phyloP scores from a whole-genome alignment of 2,888 invertebrate genomes.

The Orthosia incerta region DNA sequence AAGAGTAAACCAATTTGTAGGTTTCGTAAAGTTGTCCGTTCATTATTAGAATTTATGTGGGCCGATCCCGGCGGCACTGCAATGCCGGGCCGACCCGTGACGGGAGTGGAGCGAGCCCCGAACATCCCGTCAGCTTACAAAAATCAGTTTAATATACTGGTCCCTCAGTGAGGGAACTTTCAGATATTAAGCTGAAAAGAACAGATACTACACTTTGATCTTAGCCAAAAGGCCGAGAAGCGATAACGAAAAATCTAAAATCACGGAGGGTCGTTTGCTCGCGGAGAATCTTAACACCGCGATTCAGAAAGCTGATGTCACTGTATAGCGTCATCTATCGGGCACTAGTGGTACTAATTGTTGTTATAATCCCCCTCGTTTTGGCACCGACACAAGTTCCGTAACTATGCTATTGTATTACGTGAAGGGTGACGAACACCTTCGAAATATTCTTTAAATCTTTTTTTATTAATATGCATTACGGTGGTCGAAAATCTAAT shows the following conservation, averaged over 20 bases:
- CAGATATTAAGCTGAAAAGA: slow-evolving; percentile 51
- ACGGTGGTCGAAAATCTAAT: neutral
- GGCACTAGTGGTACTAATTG: neutral
- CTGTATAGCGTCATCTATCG: slow-evolving; percentile 20
- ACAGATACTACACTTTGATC: slow-evolving; percentile 48
- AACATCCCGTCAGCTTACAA: slow-evolving; percentile 34
- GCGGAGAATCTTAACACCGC: slow-evolving; percentile 28
- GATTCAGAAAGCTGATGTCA: slow-evolving; percentile 39
- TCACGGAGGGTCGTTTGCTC: slow-evolving; percentile 16
- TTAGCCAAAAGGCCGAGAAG: slow-evolving; percentile 51
- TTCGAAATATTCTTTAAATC: no score
- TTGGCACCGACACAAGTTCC: neutral
- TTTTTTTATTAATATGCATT: no score
- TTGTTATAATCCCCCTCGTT: slow-evolving; percentile 9
- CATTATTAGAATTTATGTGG: neutral
- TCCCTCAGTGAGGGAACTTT: slow-evolving; percentile 46
- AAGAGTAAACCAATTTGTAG: no score
- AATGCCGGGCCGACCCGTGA: slow-evolving; percentile 33
- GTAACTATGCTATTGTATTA: neutral
- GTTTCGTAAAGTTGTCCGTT: no score
- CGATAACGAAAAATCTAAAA: neutral
- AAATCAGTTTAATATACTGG: slow-evolving; percentile 47
- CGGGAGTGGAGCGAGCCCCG: slow-evolving; percentile 44
- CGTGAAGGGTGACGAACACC: neutral
- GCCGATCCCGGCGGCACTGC: slow-evolving; percentile 37